Base-by-base conservation (phyloP, 2,797 vertebrate genomes). In the Paratrypauchen microcephalus region DNA sequence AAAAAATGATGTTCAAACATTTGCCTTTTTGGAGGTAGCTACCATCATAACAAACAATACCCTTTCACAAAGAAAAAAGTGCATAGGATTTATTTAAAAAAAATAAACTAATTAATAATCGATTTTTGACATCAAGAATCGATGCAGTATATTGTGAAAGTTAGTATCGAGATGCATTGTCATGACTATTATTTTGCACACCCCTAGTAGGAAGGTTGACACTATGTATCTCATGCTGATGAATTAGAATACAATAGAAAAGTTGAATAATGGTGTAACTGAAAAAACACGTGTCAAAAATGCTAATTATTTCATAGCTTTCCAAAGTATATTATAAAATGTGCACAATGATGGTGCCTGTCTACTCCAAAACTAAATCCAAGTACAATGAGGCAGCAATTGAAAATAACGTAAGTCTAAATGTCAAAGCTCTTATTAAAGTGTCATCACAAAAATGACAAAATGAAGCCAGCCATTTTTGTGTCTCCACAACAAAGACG, bases 381-480 rank as follows among this genome's bases (percentile, higher is more conserved):
- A 45, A 45, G 41, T 15, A 45, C 41, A 45, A 45, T 45, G 41
- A 45, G 41, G 41, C 15, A 45, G 41, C 41, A n/a, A 32, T 21
- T 19, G 58, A 36, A 18, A 36, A 60, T 39, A 39, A 32, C 39
- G 56, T 9, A 36, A 36, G 32, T 30, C 9, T 61, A 36, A 39
- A 63, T 63, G 39, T 24, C 61, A 63, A 63, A 63, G 23, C 59
- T 61, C 19, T 41, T 57, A 26, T 41, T 62, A 61, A 61, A 61
- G 59, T 62, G 39, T 62, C 60, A 45, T 6, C 41, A 65, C 21
- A 21, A 54, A 52, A 54, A 54, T 32, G 41, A 8, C 15, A 12
- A 45, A 65, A 52, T 21, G 5, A 36, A 65, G 26, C 19, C 64
- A 23, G 28, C 13, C 2, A 13, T 65, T 3, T 32, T 23, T 26